Conservation (phyloP, 2,797 vertebrate species). For the Cygnus olor region DNA sequence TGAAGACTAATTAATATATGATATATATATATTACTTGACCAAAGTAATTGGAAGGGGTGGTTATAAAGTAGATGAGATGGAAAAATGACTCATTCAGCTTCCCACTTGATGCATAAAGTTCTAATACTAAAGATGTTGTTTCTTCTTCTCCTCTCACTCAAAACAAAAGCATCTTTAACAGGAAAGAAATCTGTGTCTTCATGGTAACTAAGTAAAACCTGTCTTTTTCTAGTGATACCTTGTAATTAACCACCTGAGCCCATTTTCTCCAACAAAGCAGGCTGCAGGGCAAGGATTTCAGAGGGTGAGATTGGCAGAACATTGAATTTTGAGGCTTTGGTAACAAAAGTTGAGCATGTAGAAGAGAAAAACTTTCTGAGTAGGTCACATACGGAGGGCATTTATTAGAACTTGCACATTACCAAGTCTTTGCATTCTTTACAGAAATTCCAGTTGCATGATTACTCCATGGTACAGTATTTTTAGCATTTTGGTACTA, state of each 20-base stretch:
- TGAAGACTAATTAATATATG: conserved; percentile 25
- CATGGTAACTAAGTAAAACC: not conserved
- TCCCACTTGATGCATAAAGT: not conserved
- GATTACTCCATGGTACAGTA: not conserved
- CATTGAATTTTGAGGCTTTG: not conserved
- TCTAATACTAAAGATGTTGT: not conserved
- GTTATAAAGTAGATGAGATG: conserved; percentile 4
- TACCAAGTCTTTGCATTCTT: not conserved
- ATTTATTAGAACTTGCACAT: not conserved
- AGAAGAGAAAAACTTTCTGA: not conserved
- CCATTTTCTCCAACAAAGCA: not conserved
- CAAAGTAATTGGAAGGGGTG: not conserved
- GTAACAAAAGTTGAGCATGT: not conserved
- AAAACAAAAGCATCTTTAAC: not conserved
- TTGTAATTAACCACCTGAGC: not conserved
- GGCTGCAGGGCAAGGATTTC: not conserved
- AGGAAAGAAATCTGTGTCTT: not conserved
- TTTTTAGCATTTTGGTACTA: not conserved
- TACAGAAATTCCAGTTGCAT: not conserved
- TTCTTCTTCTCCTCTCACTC: not conserved
- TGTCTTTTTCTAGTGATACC: not conserved
- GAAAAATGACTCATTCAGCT: not conserved
- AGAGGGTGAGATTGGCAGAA: not conserved
- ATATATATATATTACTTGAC: not conserved
- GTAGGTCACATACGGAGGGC: not conserved